Evolutionary conservation across 2,797 vertebrate genomes (phyloP), one percentile per base, ranked within the genome.

Genomic region (Poeciliopsis turneri): DNA sequence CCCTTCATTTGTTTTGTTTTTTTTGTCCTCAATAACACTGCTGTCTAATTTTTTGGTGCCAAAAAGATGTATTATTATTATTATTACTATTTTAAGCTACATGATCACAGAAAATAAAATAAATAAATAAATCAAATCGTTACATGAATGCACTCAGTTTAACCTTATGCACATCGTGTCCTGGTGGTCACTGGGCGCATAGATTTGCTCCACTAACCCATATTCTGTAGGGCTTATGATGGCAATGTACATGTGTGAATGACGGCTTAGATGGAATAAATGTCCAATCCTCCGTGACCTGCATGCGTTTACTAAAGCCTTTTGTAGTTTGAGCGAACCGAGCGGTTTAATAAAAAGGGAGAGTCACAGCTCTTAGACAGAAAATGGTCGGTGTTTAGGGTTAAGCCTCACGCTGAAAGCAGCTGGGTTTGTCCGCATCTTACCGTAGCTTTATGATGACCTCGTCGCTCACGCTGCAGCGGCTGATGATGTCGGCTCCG

Each of bases 181-280:
- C 43, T 71, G 76, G 59, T 82, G 86, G 85, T 89, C 78, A 75
- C 77, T 78, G 76, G 82, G 83, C 30, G 84, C 80, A 76, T 79
- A 74, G 85, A 78, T 90, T 75, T 93, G 94, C 89, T 94, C 94
- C 88, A 95, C 93, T 93, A 94, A 94, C 93, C 93, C 86, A 94
- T 80, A 94, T 94, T 89, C 82, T 77, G 81, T 51, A 39, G 15
- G 55, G 77, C 25, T 57, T 78, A 51, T 72, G 81, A 46, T 86
- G 86, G 64, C n/a, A 51, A 36, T 75, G 82, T 55, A 0, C 28
- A 76, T 47, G 46, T 47, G 15, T 79, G 78, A 83, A 89, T 82
- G 84, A 84, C 78, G 82, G 53, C 61, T 11, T 76, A 41, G 45
- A 53, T 43, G 2, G 41, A 41, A 47, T 45, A 53, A 46, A 55